A percentile compares a stretch with the other conserved stretches of the same genome.
phyloP scores from a whole-genome alignment of 2,797 vertebrate species.

The Mareca penelope region DNA sequence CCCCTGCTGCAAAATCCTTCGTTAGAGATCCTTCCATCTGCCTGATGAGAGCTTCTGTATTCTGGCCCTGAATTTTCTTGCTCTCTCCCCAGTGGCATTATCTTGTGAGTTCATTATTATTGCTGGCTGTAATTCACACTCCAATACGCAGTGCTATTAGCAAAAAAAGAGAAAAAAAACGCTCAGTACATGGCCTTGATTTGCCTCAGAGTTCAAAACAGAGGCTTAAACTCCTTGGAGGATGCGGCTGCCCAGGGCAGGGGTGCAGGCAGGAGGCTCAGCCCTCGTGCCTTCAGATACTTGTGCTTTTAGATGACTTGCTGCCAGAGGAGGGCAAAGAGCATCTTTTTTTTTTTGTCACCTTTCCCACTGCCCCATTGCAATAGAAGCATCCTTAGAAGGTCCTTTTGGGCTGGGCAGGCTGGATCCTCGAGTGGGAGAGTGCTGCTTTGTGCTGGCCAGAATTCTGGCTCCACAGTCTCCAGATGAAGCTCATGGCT shows the following conservation, averaged over 20 bases:
- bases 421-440: background rate
- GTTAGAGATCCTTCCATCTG: background rate
- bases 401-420: background rate
- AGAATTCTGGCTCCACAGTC: background rate
- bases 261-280: background rate
- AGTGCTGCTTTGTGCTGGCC: background rate
- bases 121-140: background rate
- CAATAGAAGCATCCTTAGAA: background rate
- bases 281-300: rapidly evolving
- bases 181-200: background rate
- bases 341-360: background rate
- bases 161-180: background rate
- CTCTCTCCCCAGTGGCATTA: background rate
- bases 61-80: background rate
- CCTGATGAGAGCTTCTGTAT: slow-evolving; percentile 16
- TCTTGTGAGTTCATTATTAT: background rate
- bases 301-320: too few species aligned
- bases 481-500: background rate
- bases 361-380: background rate
- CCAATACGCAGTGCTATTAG: background rate
- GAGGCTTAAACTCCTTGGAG: background rate
- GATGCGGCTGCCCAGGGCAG: background rate
- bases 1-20: background rate
- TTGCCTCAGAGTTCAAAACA: background rate
- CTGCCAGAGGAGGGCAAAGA: background rate